A percentile compares a stretch with the other conserved stretches of the same genome.
Conservation (phyloP, 2,888 invertebrate genomes). For the Halictus ligatus region DNA sequence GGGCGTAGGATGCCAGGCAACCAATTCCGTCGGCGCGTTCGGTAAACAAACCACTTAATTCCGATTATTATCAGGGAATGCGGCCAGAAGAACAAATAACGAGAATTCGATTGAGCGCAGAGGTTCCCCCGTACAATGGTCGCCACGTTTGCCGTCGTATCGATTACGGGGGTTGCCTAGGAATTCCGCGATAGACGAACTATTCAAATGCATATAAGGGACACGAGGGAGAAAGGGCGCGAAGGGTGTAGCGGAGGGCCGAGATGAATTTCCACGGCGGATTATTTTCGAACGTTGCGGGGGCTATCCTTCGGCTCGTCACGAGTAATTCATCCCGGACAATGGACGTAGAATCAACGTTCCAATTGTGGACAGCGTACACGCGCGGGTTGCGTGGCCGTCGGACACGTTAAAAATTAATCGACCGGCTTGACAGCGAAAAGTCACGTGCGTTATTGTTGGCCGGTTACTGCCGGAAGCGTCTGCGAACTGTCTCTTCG, state of each 20-base stretch:
- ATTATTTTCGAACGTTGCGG: conserved; percentile 25
- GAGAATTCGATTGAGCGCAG: conserved; percentile 14
- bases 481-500: background rate
- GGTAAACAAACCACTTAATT: conserved; percentile 26
- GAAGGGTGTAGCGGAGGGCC: background rate
- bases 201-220: conserved; percentile 48
- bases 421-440: background rate
- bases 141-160: conserved; percentile 8
- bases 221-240: background rate
- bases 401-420: conserved; percentile 1
- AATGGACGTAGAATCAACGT: conserved; percentile 39
- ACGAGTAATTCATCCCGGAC: conserved; percentile 34
- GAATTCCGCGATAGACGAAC: conserved; percentile 18
- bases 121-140: conserved; percentile 12
- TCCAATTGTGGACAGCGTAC: background rate
- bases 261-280: background rate
- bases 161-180: conserved; percentile 32
- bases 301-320: conserved; percentile 13
- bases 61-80: conserved; percentile 19
- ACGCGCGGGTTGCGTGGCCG: background rate
- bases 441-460: conserved; percentile 3
- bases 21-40: conserved; percentile 5
- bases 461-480: background rate
- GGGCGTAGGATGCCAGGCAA: background rate
- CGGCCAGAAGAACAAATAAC: conserved; percentile 24